A percentile compares a stretch with the other conserved stretches of the same genome.
phyloP scores from a whole-genome alignment of 37 sponge, comb jelly and placozoan genomes.

The Eunapius fragilis region DNA sequence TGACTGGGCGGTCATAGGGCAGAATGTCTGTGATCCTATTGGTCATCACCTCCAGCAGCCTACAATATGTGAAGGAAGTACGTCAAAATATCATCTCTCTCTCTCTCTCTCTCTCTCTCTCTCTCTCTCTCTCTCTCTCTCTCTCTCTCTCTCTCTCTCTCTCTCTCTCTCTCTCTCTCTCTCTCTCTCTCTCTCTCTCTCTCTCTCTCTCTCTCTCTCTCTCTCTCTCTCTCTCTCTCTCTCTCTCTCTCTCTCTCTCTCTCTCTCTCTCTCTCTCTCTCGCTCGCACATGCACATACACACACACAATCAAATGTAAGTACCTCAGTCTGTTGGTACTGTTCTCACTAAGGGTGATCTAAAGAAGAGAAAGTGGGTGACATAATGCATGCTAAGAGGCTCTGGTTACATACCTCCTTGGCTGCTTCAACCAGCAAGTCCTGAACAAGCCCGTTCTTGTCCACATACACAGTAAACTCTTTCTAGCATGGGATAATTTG shows the following conservation, averaged over 20 bases:
- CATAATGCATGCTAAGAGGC: not conserved
- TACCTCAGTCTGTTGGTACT: conserved; percentile 66
- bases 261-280: too few relatives aligned
- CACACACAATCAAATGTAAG: not conserved
- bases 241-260: too few relatives aligned
- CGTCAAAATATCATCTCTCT: too few relatives aligned
- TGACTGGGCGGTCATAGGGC: conserved; percentile 58
- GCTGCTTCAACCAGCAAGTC: conserved; percentile 80
- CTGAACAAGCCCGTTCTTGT: conserved; percentile 74
- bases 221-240: too few relatives aligned
- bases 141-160: too few relatives aligned
- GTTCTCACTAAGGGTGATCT: conserved; percentile 63
- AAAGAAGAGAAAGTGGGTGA: not conserved
- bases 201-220: too few relatives aligned
- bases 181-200: too few relatives aligned
- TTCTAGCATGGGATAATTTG: conserved; percentile 23
- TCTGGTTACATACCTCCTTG: conserved; percentile 53
- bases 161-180: too few relatives aligned
- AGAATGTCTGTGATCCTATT: conserved; percentile 64
- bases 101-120: too few relatives aligned
- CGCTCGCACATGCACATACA: not conserved
- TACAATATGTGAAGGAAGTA: conserved; percentile 3
- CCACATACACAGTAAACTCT: conserved; percentile 82
- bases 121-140: too few relatives aligned
- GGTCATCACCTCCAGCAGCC: conserved; percentile 80